Conservation (phyloP, 2,113 vertebrate genomes). For the Nematolebias whitei region DNA sequence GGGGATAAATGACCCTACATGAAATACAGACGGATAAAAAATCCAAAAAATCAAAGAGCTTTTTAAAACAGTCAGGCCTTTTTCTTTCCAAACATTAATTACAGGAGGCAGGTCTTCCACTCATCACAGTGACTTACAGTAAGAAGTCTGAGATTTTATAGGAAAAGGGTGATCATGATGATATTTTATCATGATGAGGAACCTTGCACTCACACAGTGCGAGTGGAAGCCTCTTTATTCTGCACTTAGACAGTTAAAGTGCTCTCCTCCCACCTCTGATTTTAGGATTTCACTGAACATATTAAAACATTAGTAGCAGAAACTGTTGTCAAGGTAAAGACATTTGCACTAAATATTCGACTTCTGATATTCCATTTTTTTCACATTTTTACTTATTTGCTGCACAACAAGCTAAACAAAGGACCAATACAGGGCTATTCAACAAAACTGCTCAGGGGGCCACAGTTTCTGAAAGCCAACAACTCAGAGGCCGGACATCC, state of each 20-base stretch:
- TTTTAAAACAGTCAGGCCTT: constrained; percentile 19
- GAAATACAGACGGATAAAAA: constrained; percentile 35
- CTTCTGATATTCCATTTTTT: background rate
- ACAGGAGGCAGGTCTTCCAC: constrained; percentile 10
- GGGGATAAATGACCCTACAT: constrained; percentile 29
- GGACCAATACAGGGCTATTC: too few species aligned
- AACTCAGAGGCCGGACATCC: too few species aligned
- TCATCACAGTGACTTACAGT: constrained; percentile 4
- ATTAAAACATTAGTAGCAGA: background rate
- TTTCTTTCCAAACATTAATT: constrained; percentile 34
- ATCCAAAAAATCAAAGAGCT: constrained; percentile 22
- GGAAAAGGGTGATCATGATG: constrained; percentile 5
- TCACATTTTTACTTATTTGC: too few species aligned
- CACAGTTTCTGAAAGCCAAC: too few species aligned
- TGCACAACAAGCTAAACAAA: too few species aligned
- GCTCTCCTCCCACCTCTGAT: constrained; percentile 13
- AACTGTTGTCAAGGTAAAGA: background rate
- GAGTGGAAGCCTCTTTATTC: constrained; percentile 5
- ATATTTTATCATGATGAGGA: constrained; percentile 2
- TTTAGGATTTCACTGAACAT: constrained; percentile 14
- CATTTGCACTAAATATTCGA: background rate
- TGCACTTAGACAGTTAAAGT: background rate
- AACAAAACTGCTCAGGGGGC: too few species aligned
- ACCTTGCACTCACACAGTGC: constrained; percentile 23
- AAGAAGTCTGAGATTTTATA: constrained; percentile 9